These are phyloP conservation scores for Elysia crispata DNA, from an alignment of 2,888 invertebrate genomes.

Conservation along the genomic window DNA sequence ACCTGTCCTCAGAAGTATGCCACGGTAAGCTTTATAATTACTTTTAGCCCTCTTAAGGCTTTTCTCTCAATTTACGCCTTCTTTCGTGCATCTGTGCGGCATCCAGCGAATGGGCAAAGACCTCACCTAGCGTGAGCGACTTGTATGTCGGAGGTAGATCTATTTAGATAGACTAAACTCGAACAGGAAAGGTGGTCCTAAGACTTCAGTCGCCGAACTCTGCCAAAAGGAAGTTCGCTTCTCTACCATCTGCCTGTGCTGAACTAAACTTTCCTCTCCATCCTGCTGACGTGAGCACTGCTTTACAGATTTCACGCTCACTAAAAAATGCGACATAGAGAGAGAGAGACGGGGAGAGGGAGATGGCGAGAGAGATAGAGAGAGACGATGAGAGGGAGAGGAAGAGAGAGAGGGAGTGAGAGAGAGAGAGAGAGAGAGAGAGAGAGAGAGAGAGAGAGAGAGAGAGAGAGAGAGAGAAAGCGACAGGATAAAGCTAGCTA, in stretches of 20 bases:
- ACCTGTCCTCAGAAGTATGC: not conserved
- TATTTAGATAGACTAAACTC: too few relatives aligned
- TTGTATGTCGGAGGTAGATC: not conserved
- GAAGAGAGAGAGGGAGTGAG: conserved; percentile 1
- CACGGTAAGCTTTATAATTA: not conserved
- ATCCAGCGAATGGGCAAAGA: not conserved
- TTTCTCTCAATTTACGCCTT: not conserved
- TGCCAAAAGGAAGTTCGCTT: too few relatives aligned
- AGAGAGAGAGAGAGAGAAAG: not conserved
- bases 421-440: too few relatives aligned
- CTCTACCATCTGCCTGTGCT: not conserved
- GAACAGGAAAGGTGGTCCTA: too few relatives aligned
- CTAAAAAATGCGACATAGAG: not conserved
- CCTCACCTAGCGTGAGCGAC: not conserved
- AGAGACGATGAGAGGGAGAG: conserved; percentile 1
- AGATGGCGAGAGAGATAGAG: not conserved
- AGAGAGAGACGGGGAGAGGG: not conserved
- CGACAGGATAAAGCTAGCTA: not conserved
- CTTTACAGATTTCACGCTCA: not conserved
- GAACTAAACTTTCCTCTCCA: not conserved
- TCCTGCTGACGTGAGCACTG: not conserved
- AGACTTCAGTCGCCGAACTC: too few relatives aligned
- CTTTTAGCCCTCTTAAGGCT: not conserved
- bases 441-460: not conserved
- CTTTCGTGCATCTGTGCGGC: not conserved